Evolutionary conservation across 2,113 vertebrate genomes (phyloP).

Genomic region (Balaenoptera acutorostrata): DNA sequence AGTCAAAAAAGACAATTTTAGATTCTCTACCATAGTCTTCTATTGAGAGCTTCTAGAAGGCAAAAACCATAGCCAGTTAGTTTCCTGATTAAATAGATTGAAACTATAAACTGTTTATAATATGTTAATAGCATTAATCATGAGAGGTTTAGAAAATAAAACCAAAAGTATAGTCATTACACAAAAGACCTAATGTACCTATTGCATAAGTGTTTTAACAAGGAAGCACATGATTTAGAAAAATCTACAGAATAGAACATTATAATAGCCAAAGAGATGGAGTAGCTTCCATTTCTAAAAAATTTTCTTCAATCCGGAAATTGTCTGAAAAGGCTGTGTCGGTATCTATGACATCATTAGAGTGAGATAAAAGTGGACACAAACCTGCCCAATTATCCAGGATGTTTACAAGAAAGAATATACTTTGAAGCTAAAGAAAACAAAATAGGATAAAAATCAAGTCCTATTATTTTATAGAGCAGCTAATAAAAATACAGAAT

Average conservation of each 20-base stretch:
- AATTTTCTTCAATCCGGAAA: not conserved
- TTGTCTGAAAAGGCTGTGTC: not conserved
- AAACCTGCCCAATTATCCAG: slow-evolving; percentile 14
- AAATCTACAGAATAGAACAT: not conserved
- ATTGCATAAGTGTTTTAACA: not conserved
- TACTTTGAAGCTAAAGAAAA: slow-evolving; percentile 26
- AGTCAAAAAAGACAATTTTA: not conserved
- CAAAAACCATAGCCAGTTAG: not conserved
- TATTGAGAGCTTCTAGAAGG: not conserved
- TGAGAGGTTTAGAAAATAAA: not conserved
- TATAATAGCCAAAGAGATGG: not conserved
- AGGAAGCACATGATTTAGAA: not conserved
- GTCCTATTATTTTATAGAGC: not conserved
- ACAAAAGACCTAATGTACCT: not conserved
- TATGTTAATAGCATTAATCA: not conserved
- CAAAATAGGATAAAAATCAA: slow-evolving; percentile 41
- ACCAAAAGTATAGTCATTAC: not conserved
- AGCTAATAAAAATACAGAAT: slow-evolving; percentile 41
- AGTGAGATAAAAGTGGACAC: not conserved
- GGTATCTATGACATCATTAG: not conserved
- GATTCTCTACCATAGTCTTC: not conserved
- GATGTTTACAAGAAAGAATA: not conserved
- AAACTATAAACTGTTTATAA: not conserved
- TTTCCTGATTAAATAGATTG: not conserved
- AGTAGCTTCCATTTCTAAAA: not conserved